phyloP scores from a whole-genome alignment of 2,888 invertebrate species.

The Lydus trimaculatus region DNA sequence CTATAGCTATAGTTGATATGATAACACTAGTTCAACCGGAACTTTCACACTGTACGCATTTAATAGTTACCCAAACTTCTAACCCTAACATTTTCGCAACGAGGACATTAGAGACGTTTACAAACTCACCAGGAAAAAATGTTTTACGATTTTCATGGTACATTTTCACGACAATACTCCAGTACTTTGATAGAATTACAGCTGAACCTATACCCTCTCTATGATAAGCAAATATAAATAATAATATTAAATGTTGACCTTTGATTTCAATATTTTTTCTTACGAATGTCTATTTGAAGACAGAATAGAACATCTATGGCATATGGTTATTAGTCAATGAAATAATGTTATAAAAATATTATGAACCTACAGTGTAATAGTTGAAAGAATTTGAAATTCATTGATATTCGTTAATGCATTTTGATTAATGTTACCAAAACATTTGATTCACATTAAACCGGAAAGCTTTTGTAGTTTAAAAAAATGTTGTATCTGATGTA shows the following conservation, averaged over 20 bases:
- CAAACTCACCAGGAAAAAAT: not conserved
- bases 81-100: slow-evolving; percentile 2
- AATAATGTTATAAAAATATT: too few species aligned
- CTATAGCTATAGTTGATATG: not conserved
- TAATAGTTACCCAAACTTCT: not conserved
- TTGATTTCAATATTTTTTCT: too few species aligned
- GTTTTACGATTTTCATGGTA: not conserved
- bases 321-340: too few species aligned
- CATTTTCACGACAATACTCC: not conserved
- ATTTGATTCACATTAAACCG: not conserved
- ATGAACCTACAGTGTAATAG: too few species aligned
- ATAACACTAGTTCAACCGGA: not conserved
- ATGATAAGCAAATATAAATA: not conserved
- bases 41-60: not conserved
- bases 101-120: not conserved
- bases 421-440: not conserved
- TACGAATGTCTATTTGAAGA: too few species aligned
- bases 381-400: too few species aligned
- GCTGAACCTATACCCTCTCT: not conserved
- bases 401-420: not conserved
- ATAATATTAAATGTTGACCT: not conserved
- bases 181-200: not conserved
- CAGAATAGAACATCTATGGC: too few species aligned
- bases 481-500: not conserved
- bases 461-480: not conserved